Conservation (phyloP, 2,797 vertebrate species). For the Lateolabrax maculatus region DNA sequence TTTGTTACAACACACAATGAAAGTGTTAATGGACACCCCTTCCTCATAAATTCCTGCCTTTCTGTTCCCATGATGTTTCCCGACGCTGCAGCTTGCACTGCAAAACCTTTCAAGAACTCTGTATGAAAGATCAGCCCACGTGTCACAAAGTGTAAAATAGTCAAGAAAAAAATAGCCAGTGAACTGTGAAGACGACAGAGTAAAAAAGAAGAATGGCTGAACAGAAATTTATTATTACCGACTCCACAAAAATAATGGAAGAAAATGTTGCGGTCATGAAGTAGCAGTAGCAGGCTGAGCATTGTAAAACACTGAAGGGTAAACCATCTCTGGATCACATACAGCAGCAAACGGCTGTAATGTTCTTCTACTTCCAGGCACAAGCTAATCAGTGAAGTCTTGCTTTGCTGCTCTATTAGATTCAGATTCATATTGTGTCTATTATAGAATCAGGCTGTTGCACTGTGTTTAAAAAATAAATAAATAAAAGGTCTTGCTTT, state of each 20-base stretch:
- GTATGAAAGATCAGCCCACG: conserved; percentile 5
- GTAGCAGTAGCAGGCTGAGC: conserved; percentile 3
- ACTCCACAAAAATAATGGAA: conserved; percentile 14
- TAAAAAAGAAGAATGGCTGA: neutral
- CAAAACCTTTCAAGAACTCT: conserved; percentile 30
- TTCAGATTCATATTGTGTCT: no score
- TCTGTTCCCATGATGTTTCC: conserved; percentile 6
- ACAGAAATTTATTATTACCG: conserved; percentile 12
- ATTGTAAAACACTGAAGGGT: conserved; percentile 22
- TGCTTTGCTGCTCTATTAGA: neutral
- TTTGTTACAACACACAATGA: conserved; percentile 48
- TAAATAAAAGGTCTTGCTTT: neutral
- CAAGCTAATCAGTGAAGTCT: neutral
- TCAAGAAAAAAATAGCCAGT: conserved; percentile 16
- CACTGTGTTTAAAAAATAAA: neutral
- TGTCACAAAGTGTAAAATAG: conserved; percentile 35
- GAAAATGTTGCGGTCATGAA: neutral
- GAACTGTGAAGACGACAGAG: conserved; percentile 22
- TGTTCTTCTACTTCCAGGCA: neutral
- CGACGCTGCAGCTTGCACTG: conserved; percentile 23
- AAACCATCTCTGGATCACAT: conserved; percentile 12
- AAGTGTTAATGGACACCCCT: conserved; percentile 29
- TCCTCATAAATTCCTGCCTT: conserved; percentile 22
- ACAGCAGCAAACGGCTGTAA: neutral
- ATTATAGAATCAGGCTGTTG: no score